Evolutionary conservation across 2,797 vertebrate species (phyloP), one percentile per base, ranked within the genome.

Genomic region (Siniperca obscura): DNA sequence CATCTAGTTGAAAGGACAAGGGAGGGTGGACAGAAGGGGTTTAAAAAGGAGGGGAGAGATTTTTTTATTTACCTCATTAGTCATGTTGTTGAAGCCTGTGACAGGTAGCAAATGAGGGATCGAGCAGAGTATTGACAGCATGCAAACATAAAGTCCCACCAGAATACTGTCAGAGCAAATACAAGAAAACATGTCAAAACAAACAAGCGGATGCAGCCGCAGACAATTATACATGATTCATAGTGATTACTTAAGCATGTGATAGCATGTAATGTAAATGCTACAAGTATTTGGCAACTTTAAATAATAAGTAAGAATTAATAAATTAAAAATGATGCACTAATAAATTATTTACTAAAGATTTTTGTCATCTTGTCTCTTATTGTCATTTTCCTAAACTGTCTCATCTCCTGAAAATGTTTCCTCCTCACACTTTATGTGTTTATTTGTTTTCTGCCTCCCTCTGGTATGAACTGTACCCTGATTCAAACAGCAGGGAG

Each of bases 21-120:
- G n/a, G 68, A 38, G 11, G 40, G 38, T 62, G 42, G 52, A 11
- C 4, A 73, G 50, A 70, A 1, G 48, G 38, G 75, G 74, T 74
- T 83, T 81, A 66, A 61, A 69, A 64, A 64, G 64, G n/a, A 69
- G 44, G 67, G 53, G 48, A 19, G 67, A 69, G 46, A 78, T 25
- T 85, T 86, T 74, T 78, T 82, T 91, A 83, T 90, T 91, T 83
- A 85, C 85, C 85, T 86, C 78, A 89, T 94, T 92, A 78, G 73
- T 87, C 86, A 89, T 78, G 84, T 88, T 90, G 75, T 56, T 77
- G 81, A 74, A 82, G 85, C 69, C 76, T 42, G 70, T 84, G 85
- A 86, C 82, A 89, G 85, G 66, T 69, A 74, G 70, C 61, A 78
- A 85, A 85, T 75, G 74, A 84, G 44, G 75, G 55, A 81, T 68